Evolutionary conservation across 2,888 invertebrate species (phyloP).

Genomic region (Drosophila neonasuta): DNA sequence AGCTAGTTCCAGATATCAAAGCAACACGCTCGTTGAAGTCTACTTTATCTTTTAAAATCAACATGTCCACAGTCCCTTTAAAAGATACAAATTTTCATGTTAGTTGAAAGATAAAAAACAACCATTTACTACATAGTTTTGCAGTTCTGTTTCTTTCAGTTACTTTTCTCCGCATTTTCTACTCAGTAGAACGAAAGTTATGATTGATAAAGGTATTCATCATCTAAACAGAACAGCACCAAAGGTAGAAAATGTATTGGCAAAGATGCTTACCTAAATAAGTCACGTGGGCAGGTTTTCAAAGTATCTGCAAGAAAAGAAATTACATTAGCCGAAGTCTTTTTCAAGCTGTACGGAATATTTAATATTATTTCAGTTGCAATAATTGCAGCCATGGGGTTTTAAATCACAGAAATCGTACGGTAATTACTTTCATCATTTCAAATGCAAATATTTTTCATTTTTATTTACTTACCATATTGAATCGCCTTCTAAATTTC

Average conservation of each 20-base stretch:
- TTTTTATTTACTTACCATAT: constrained; percentile 22
- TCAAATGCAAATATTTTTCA: background rate
- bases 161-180: constrained; percentile 61
- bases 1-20: background rate
- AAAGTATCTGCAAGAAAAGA: constrained; percentile 30
- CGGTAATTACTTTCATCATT: constrained; percentile 69
- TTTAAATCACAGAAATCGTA: constrained; percentile 65
- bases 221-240: constrained; percentile 32
- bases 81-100: background rate
- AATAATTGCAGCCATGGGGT: constrained; percentile 66
- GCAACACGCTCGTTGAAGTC: too few relatives aligned
- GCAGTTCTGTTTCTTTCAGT: constrained; percentile 40
- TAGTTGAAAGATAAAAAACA: background rate
- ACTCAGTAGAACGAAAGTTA: constrained; percentile 76
- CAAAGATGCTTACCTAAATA: constrained; percentile 12
- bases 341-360: too few relatives aligned
- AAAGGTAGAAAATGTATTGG: background rate
- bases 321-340: constrained; percentile 8
- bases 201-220: constrained; percentile 61
- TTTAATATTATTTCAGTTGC: constrained; percentile 53
- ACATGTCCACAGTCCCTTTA: background rate
- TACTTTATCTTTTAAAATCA: background rate
- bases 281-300: background rate
- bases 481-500: background rate
- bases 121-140: background rate